Evolutionary conservation across 2,888 invertebrate species (phyloP).

Genomic region (Rugalucina vietnamica): DNA sequence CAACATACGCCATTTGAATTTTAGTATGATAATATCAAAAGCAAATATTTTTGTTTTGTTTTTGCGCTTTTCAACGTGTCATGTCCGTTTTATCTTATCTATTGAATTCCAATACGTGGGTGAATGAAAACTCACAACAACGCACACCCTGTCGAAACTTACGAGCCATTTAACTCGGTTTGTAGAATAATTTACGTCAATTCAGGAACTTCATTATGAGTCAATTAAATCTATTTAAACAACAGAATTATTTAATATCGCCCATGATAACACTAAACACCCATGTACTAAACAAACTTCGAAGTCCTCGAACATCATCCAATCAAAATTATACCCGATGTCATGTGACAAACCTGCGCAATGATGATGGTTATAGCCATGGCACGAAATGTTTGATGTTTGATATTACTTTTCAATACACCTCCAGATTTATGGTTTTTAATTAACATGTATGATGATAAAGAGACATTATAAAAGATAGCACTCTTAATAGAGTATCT

Average conservation of each 20-base stretch:
- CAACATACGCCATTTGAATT: too few species aligned
- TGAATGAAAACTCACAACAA: too few species aligned
- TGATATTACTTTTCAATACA: constrained; percentile 10
- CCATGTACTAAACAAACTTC: background rate
- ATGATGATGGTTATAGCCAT: background rate
- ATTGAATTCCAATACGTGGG: too few species aligned
- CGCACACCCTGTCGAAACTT: too few species aligned
- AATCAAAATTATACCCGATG: background rate
- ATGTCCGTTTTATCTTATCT: too few species aligned
- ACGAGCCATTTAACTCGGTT: background rate
- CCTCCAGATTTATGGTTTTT: background rate
- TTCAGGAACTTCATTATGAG: background rate
- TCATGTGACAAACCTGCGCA: background rate
- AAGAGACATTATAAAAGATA: background rate
- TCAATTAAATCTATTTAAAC: constrained; percentile 12
- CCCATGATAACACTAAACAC: background rate
- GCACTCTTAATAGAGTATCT: background rate
- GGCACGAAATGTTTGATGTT: constrained; percentile 1
- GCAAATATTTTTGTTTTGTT: too few species aligned
- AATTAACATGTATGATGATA: constrained; percentile 2
- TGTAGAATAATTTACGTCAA: background rate
- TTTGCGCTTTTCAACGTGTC: too few species aligned
- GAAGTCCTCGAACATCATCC: background rate
- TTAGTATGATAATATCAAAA: too few species aligned
- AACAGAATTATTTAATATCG: constrained; percentile 16